Evolutionary conservation across 53 echinoderm and acorn worm species (phyloP), one percentile per base, ranked within the genome.

Genomic region (Echinarachnius parma): DNA sequence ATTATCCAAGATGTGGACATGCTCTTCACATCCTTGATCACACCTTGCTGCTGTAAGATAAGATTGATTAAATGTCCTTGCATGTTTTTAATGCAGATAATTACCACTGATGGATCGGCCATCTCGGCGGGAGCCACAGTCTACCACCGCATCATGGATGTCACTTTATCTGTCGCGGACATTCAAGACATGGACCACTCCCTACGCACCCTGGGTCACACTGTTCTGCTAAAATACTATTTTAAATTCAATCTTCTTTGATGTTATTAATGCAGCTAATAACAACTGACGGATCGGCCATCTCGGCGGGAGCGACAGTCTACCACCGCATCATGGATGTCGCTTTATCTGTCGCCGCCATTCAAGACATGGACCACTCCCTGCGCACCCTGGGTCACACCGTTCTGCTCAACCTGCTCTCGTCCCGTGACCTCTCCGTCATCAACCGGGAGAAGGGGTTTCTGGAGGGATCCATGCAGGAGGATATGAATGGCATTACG

Each of bases 101-200:
- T 91, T 59, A 96, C 91, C 4, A 64, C 82, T 15, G 91, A 96
- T 78, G 88, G 88, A 4, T 81, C 91, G 10, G 96, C 85, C 19
- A 87, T 96, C 64, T 80, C 87, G 19, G 53, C 86, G 2, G 96
- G 96, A 28, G 96, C 96, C 32, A 88, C 82, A 0, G 68, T 96
- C 64, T 90, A 91, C 84, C 85, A 79, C 60, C 87, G 90, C 14
- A 91, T 91, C 35, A 87, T 66, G 5, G 96, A 96, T 31, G 96
- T 84, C 4, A 57, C 81, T 9, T 69, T 84, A 16, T 96, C 96
- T 14, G 82, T 91, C 11, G 80, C 91, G 24, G 82, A 81, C 62
- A 76, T 96, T 18, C 91, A 96, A 28, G 88, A 96, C 60, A 65
- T 96, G n/a, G 86, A 96, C 85, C 96, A 96, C 67, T 81, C 96